A percentile compares a stretch with the other conserved stretches of the same genome.
These are phyloP conservation scores for Brachycybe producta DNA, from an alignment of 2,888 invertebrate species.

Conservation along the genomic window DNA sequence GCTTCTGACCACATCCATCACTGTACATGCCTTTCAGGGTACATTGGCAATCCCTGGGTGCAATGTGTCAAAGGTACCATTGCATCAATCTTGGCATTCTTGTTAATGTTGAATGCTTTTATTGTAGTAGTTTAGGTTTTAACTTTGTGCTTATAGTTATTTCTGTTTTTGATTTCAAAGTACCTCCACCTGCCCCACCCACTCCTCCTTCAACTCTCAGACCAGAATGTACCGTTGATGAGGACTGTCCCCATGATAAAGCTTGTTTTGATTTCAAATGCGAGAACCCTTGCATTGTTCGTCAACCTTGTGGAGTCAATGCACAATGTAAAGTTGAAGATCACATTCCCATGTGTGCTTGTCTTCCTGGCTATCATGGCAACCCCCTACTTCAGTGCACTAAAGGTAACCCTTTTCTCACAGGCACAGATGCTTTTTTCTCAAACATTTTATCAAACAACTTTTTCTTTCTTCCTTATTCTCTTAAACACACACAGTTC, in stretches of 20 bases:
- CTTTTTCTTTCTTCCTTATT: neutral
- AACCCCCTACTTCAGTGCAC: slow-evolving; percentile 47
- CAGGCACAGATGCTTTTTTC: too few species aligned
- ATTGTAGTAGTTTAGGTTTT: too few species aligned
- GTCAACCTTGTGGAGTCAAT: slow-evolving; percentile 25
- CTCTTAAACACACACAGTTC: neutral
- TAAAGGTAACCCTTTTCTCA: slow-evolving; percentile 10
- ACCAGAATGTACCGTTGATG: slow-evolving; percentile 62
- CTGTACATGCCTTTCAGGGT: slow-evolving; percentile 11
- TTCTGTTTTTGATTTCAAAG: too few species aligned
- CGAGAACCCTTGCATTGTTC: slow-evolving; percentile 58
- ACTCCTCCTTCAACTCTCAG: slow-evolving; percentile 34
- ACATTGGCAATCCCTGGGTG: slow-evolving; percentile 17
- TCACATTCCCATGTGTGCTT: slow-evolving; percentile 29
- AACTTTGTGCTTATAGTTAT: too few species aligned
- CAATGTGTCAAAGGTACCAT: slow-evolving; percentile 13
- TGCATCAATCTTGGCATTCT: too few species aligned
- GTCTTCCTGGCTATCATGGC: slow-evolving; percentile 53
- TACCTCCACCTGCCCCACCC: too few species aligned
- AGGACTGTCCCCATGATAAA: slow-evolving; percentile 65
- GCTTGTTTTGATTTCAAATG: slow-evolving; percentile 68
- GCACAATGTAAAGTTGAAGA: slow-evolving; percentile 26
- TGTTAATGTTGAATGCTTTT: too few species aligned
- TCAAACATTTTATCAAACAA: neutral
- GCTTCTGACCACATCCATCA: slow-evolving; percentile 40